Conservation (phyloP, 2,888 invertebrate genomes). For the Coelopa pilipes region DNA sequence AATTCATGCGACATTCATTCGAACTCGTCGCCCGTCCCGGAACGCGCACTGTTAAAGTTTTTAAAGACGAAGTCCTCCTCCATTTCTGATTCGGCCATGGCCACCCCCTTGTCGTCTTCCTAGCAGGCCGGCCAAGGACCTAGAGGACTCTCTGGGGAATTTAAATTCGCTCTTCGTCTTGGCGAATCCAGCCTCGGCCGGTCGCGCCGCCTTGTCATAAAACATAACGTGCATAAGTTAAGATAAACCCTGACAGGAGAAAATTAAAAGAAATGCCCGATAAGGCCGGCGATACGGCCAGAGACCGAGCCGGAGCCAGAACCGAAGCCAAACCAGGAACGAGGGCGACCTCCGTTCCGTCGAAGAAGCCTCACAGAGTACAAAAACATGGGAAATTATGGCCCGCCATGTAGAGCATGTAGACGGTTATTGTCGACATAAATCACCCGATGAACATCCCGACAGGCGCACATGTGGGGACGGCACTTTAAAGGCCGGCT, state of each 20-base stretch:
- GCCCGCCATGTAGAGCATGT: neutral
- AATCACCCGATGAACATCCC: conserved; percentile 11
- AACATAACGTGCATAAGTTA: conserved; percentile 28
- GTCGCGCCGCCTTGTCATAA: conserved; percentile 23
- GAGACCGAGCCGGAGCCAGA: neutral
- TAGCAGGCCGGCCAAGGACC: no score
- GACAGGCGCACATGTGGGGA: conserved; percentile 1
- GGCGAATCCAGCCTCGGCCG: neutral
- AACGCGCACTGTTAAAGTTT: neutral
- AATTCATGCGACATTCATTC: conserved; percentile 5
- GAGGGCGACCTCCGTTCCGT: no score
- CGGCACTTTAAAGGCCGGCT: neutral
- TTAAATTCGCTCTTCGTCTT: no score
- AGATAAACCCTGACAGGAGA: conserved; percentile 27
- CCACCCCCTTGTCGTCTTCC: no score
- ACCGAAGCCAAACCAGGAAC: no score
- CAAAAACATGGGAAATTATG: neutral
- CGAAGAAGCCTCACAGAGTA: neutral
- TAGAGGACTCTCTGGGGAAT: no score
- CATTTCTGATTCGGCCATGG: no score
- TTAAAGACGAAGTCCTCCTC: no score
- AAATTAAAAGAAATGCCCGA: conserved; percentile 11
- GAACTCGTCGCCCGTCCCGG: conserved; percentile 3
- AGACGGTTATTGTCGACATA: conserved; percentile 9
- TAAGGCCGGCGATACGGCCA: neutral